Evolutionary conservation across 2,797 vertebrate species (phyloP).

Genomic region (Lithobates pipiens): DNA sequence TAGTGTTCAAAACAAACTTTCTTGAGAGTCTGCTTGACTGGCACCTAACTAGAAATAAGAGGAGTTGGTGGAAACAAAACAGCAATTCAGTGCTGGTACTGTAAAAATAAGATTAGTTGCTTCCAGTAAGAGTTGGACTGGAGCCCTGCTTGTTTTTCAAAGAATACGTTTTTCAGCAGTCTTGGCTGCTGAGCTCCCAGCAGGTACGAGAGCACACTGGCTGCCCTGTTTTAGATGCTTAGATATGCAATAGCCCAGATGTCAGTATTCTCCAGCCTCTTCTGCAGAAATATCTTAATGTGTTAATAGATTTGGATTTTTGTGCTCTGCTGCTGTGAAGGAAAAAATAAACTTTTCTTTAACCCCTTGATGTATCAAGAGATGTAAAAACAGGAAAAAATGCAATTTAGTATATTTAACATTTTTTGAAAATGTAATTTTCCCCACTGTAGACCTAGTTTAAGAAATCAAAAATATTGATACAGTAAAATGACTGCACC

Average conservation of each 20-base stretch:
- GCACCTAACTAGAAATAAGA: constrained; percentile 47
- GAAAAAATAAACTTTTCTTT: neutral
- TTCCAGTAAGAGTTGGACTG: constrained; percentile 65
- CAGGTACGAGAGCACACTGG: constrained; percentile 37
- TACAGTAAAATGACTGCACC: too few species aligned
- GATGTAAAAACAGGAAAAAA: neutral
- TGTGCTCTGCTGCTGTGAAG: neutral
- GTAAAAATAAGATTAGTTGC: constrained; percentile 59
- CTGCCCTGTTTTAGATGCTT: constrained; percentile 26
- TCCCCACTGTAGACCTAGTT: too few species aligned
- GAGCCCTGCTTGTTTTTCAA: constrained; percentile 69
- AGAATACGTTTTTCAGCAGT: constrained; percentile 71
- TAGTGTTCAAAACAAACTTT: constrained; percentile 35
- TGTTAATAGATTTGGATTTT: neutral
- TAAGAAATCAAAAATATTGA: too few species aligned
- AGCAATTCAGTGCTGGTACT: constrained; percentile 48
- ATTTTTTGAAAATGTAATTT: too few species aligned
- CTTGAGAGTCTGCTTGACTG: constrained; percentile 49
- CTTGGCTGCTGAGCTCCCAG: constrained; percentile 61
- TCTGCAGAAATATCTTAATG: neutral
- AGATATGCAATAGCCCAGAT: constrained; percentile 8
- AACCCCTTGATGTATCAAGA: neutral
- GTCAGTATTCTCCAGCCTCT: neutral
- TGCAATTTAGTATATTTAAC: too few species aligned
- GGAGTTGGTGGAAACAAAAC: constrained; percentile 52